These are phyloP conservation scores for Platyura marginata DNA, from an alignment of 1,140 invertebrate genomes.

Conservation along the genomic window DNA sequence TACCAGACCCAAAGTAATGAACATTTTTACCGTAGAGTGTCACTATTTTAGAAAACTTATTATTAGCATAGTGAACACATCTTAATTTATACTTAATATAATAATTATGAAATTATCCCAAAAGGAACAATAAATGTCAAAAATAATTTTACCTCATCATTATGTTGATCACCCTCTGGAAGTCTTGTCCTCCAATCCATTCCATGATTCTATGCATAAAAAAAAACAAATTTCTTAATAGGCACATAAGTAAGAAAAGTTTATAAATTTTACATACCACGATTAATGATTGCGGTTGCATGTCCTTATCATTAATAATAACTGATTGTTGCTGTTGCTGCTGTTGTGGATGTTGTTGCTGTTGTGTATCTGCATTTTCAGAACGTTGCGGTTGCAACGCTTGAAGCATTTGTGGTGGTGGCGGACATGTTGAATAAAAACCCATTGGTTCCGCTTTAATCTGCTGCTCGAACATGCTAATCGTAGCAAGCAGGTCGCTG, in stretches of 20 bases:
- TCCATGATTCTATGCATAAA: not conserved
- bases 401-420: constrained; percentile 16
- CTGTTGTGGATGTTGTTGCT: constrained; percentile 15
- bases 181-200: constrained; percentile 3
- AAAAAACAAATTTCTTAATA: not conserved
- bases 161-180: constrained; percentile 1
- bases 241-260: not conserved
- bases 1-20: no score
- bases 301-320: constrained; percentile 1
- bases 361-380: constrained; percentile 26
- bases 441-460: constrained; percentile 47
- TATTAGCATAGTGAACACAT: not conserved
- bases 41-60: no score
- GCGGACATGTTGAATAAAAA: constrained; percentile 27
- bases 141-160: constrained; percentile 1
- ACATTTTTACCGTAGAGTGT: no score
- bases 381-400: constrained; percentile 28
- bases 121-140: not conserved
- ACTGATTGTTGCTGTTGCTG: constrained; percentile 23
- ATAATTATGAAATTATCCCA: not conserved
- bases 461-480: constrained; percentile 45
- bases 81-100: not conserved
- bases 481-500: constrained; percentile 34
- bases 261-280: not conserved
- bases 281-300: constrained; percentile 3